phyloP scores from a whole-genome alignment of 2,797 vertebrate species.

The Lutjanus argentimaculatus region DNA sequence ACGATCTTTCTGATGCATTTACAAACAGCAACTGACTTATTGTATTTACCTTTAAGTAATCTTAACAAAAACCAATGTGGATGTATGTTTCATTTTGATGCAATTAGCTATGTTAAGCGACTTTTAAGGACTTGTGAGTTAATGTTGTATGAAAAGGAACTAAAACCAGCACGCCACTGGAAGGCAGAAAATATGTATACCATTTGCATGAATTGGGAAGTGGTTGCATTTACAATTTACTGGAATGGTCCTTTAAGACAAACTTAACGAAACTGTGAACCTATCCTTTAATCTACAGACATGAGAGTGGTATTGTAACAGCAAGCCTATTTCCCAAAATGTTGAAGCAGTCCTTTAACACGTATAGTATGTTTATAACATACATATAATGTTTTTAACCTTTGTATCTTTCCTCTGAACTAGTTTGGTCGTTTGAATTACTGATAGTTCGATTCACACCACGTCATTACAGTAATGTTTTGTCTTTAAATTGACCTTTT shows the following conservation, averaged over 20 bases:
- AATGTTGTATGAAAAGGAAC: not conserved
- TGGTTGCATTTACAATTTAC: not conserved
- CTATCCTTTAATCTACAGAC: not conserved
- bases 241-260: not conserved
- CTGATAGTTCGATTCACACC: slow-evolving; percentile 16
- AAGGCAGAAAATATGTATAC: not conserved
- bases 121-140: no score
- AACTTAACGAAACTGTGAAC: not conserved
- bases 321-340: slow-evolving; percentile 4
- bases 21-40: no score
- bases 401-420: not conserved
- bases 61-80: no score
- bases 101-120: no score
- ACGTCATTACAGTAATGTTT: slow-evolving; percentile 33
- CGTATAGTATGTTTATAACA: not conserved
- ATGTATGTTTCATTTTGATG: no score
- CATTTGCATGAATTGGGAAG: not conserved
- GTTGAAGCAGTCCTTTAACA: not conserved
- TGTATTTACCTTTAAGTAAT: no score
- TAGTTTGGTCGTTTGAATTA: slow-evolving; percentile 29
- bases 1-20: no score
- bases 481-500: slow-evolving; percentile 32
- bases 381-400: slow-evolving; percentile 1
- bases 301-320: not conserved
- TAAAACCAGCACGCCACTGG: not conserved